These are phyloP conservation scores for Girardinus metallicus DNA, from an alignment of 2,797 vertebrate genomes.

Conservation along the genomic window DNA sequence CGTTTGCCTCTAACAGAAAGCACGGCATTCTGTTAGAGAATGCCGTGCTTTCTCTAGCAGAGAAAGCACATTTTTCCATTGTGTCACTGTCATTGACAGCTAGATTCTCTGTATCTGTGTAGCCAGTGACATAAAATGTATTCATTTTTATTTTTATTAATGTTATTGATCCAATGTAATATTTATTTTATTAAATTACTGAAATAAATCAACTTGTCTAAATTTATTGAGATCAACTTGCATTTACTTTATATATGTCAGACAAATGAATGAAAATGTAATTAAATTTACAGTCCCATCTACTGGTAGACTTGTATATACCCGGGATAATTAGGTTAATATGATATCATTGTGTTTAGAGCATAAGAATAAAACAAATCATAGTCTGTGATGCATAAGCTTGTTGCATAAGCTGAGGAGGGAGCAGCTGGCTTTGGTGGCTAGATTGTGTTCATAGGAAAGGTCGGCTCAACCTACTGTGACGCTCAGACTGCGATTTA, in stretches of 20 bases:
- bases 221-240: neutral
- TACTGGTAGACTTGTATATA: neutral
- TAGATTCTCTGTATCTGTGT: no score
- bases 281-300: neutral
- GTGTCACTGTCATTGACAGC: no score
- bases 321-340: conserved; percentile 7
- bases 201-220: neutral
- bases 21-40: no score
- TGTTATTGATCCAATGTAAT: neutral
- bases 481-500: neutral
- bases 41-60: no score
- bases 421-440: conserved; percentile 10
- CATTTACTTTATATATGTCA: neutral
- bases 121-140: no score
- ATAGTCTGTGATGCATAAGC: conserved; percentile 5
- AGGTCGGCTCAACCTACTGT: conserved; percentile 1
- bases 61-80: neutral
- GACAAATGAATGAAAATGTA: neutral
- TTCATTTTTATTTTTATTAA: no score
- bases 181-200: neutral
- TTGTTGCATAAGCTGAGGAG: conserved; percentile 6
- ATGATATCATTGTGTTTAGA: neutral
- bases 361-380: neutral
- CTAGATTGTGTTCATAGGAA: neutral
- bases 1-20: no score